Conservation (phyloP, 1,140 invertebrate genomes). For the Eciton burchellii region DNA sequence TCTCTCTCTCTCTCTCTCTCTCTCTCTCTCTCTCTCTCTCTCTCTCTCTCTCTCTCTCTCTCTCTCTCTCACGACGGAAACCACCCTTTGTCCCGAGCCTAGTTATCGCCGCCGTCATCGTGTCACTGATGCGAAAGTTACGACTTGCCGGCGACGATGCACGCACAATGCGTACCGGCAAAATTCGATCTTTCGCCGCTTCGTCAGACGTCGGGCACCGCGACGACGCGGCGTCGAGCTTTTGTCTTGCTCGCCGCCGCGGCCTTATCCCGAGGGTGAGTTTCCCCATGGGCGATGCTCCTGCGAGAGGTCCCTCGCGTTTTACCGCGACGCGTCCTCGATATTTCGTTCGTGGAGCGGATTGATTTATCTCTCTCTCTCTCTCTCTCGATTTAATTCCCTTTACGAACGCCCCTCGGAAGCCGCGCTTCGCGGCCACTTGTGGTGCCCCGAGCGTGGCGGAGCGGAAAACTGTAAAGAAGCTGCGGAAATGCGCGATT, state of each 20-base stretch:
- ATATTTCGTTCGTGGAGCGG: not conserved
- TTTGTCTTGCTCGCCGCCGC: not conserved
- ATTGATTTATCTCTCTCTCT: slow-evolving; percentile 46
- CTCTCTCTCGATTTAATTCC: not conserved
- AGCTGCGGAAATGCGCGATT: not conserved
- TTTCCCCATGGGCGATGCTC: not conserved
- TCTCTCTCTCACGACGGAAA: slow-evolving; percentile 26
- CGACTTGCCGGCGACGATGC: slow-evolving; percentile 35
- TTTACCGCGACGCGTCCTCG: not conserved
- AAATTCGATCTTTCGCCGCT: slow-evolving; percentile 19
- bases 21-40: slow-evolving; percentile 22
- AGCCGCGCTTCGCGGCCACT: too few species aligned
- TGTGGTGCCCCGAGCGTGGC: not conserved
- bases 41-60: slow-evolving; percentile 19
- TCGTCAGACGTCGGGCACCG: not conserved
- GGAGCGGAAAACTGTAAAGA: slow-evolving; percentile 25
- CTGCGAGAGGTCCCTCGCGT: not conserved
- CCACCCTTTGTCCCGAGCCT: slow-evolving; percentile 64
- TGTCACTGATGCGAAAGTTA: slow-evolving; percentile 64
- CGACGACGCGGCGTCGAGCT: not conserved
- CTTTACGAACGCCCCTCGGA: not conserved
- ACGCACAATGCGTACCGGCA: slow-evolving; percentile 30
- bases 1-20: slow-evolving; percentile 12
- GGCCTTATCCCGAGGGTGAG: not conserved
- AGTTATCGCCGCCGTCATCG: slow-evolving; percentile 41